These are phyloP conservation scores for Ivindomyrus marchei DNA, from an alignment of 2,113 vertebrate species.

Conservation along the genomic window DNA sequence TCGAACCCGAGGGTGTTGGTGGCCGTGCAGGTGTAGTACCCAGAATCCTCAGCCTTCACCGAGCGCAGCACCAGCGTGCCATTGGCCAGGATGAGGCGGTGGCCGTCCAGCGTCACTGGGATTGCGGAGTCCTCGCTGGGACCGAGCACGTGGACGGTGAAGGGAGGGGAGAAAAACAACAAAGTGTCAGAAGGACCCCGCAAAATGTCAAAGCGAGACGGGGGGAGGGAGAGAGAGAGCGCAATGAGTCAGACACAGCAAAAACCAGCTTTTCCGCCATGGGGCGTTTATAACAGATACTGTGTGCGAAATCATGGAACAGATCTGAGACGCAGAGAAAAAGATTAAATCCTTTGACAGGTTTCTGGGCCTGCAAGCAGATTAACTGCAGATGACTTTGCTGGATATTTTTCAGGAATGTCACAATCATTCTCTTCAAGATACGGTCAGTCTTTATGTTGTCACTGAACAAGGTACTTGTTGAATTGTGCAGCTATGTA, in stretches of 20 bases:
- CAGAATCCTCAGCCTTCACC: slow-evolving; percentile 90
- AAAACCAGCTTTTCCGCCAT: not conserved
- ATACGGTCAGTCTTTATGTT: not conserved
- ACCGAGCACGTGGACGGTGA: not conserved
- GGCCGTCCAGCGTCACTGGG: slow-evolving; percentile 79
- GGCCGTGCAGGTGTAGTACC: slow-evolving; percentile 96
- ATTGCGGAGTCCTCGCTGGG: slow-evolving; percentile 88
- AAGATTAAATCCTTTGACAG: not conserved
- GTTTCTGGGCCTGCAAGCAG: not conserved
- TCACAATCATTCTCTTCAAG: not conserved
- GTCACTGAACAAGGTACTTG: not conserved
- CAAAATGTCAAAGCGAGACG: not conserved
- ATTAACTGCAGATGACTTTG: not conserved
- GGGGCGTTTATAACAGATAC: not conserved
- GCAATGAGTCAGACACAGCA: not conserved
- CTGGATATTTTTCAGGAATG: not conserved
- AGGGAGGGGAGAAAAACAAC: not conserved
- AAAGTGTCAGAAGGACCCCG: not conserved
- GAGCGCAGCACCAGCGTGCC: slow-evolving; percentile 86
- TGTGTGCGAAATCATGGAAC: not conserved
- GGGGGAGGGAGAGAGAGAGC: not conserved
- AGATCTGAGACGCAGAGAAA: not conserved
- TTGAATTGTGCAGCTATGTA: not conserved
- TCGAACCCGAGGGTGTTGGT: slow-evolving; percentile 96
- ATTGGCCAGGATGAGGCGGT: slow-evolving; percentile 82